Conservation (phyloP, 2,888 invertebrate species). For the Drosophila yooni region DNA sequence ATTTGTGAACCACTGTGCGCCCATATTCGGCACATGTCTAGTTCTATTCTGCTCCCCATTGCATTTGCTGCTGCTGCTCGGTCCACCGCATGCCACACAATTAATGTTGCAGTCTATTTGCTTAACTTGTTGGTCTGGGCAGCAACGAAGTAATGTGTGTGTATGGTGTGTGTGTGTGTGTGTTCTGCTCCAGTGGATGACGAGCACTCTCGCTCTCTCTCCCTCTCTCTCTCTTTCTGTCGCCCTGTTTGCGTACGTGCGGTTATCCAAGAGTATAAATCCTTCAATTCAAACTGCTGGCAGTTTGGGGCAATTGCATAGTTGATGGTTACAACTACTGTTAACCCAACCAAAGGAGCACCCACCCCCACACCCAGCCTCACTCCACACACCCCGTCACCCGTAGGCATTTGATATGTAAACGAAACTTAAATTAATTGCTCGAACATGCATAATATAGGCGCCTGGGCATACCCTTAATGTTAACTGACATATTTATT, state of each 20-base stretch:
- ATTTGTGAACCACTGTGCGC: background rate
- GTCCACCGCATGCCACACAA: conserved; percentile 73
- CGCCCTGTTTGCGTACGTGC: conserved; percentile 58
- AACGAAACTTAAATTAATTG: conserved; percentile 80
- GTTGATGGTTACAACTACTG: conserved; percentile 1
- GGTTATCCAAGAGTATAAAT: conserved; percentile 77
- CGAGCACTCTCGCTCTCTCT: background rate
- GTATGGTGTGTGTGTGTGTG: conserved; percentile 12
- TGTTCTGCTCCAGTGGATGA: conserved; percentile 57
- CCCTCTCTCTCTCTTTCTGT: background rate
- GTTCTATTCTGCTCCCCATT: background rate
- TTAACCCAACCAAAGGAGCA: background rate
- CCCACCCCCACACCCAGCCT: background rate
- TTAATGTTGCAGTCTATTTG: conserved; percentile 83
- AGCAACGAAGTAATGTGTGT: conserved; percentile 28
- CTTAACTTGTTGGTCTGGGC: conserved; percentile 73
- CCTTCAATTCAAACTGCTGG: conserved; percentile 62
- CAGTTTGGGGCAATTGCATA: conserved; percentile 25
- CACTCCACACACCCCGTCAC: background rate
- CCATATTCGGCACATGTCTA: background rate
- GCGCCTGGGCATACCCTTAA: conserved; percentile 68
- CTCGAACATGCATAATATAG: conserved; percentile 77
- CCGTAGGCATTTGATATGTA: conserved; percentile 65
- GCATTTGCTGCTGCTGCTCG: conserved; percentile 9
- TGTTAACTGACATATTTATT: conserved; percentile 76